A percentile compares a stretch with the other conserved stretches of the same genome.
phyloP scores from a whole-genome alignment of 2,113 vertebrate species.

The Mastomys coucha region DNA sequence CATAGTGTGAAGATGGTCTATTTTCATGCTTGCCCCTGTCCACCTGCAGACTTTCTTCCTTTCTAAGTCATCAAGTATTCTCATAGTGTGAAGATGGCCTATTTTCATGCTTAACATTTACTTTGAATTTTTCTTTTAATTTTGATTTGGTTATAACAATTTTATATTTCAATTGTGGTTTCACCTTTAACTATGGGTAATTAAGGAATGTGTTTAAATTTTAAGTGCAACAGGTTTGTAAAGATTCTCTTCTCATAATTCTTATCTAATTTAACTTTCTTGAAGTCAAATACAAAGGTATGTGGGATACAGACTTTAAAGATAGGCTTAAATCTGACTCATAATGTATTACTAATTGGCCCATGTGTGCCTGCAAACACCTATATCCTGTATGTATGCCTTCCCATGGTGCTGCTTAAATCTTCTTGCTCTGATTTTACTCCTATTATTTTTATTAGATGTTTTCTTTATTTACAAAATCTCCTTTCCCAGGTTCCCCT shows the following conservation, averaged over 20 bases:
- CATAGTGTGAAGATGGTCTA: not conserved
- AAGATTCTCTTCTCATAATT: not conserved
- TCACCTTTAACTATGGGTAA: not conserved
- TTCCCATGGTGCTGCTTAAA: not conserved
- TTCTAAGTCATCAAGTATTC: not conserved
- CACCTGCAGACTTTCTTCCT: not conserved
- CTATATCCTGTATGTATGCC: not conserved
- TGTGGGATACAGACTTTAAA: not conserved
- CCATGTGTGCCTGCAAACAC: not conserved
- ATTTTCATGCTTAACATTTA: not conserved
- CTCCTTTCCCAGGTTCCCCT: too few relatives aligned
- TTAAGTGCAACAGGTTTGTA: not conserved
- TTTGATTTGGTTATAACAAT: not conserved
- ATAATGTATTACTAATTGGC: not conserved
- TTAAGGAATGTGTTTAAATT: not conserved
- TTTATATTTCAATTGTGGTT: not conserved
- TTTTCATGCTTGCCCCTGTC: too few relatives aligned
- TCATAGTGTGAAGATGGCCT: not conserved
- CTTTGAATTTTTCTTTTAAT: too few relatives aligned
- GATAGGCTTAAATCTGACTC: not conserved
- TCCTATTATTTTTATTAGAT: too few relatives aligned
- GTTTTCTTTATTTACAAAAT: too few relatives aligned
- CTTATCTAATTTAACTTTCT: slow-evolving; percentile 6
- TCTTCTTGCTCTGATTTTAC: not conserved
- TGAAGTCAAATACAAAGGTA: not conserved